Percentiles rank a stretch among this genome's conserved stretches.
phyloP scores from a whole-genome alignment of 2,797 vertebrate species.

The Pangasius macronema region DNA sequence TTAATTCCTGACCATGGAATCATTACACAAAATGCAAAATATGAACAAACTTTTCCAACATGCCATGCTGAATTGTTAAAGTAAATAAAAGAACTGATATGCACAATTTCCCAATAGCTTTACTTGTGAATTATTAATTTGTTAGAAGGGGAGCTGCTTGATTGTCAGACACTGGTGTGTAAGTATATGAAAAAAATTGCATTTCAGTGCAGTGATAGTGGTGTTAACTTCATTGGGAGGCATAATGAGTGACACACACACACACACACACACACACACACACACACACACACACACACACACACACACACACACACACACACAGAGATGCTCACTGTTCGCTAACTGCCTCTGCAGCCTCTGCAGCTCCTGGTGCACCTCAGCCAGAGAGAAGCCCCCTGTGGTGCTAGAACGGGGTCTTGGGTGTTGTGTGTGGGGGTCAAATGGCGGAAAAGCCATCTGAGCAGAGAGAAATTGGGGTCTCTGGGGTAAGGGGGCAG shows the following conservation, averaged over 20 bases:
- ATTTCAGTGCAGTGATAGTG: neutral
- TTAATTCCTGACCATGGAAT: neutral
- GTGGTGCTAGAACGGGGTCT: slow-evolving; percentile 67
- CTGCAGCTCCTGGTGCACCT: slow-evolving; percentile 91
- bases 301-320: slow-evolving; percentile 41
- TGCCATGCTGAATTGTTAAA: neutral
- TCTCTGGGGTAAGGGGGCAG: slow-evolving; percentile 59
- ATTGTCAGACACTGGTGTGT: neutral
- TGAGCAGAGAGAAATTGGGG: slow-evolving; percentile 60
- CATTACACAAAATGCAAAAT: neutral
- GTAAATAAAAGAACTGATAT: neutral
- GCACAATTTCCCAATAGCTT: neutral
- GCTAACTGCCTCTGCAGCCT: slow-evolving; percentile 87
- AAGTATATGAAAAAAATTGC: neutral
- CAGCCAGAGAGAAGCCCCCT: slow-evolving; percentile 80
- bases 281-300: slow-evolving; percentile 48
- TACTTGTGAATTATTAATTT: neutral
- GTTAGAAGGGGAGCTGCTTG: neutral
- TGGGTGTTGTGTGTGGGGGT: slow-evolving; percentile 53
- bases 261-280: slow-evolving; percentile 35
- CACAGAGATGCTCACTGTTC: slow-evolving; percentile 74
- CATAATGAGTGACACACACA: slow-evolving; percentile 35
- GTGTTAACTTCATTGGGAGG: neutral
- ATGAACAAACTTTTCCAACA: neutral
- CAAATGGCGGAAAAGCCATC: slow-evolving; percentile 62